Conservation (phyloP, 2,113 vertebrate genomes). For the Panthera tigris region DNA sequence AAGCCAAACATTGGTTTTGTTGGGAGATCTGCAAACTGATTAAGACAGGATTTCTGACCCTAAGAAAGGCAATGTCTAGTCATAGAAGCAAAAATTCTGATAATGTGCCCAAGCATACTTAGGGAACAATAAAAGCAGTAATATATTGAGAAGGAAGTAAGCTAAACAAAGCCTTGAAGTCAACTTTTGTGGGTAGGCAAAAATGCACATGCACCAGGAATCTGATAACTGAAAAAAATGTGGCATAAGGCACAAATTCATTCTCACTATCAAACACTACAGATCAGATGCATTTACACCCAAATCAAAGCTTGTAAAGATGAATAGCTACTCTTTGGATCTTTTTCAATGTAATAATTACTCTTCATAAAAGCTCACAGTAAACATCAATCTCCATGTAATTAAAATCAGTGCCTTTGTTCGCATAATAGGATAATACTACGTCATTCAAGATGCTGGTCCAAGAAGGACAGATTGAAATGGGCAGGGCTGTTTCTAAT, state of each 20-base stretch:
- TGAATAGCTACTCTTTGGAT: slow-evolving; percentile 22
- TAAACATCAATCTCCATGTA: slow-evolving; percentile 57
- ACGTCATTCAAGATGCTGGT: background rate
- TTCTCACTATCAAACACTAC: background rate
- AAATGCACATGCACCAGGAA: background rate
- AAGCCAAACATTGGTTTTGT: background rate
- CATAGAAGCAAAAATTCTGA: background rate
- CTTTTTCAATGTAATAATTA: slow-evolving; percentile 50
- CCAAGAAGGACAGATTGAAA: slow-evolving; percentile 22
- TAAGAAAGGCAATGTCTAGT: background rate
- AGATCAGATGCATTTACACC: slow-evolving; percentile 36
- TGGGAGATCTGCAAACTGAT: background rate
- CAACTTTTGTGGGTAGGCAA: background rate
- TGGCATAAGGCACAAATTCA: background rate
- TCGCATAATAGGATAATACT: slow-evolving; percentile 11
- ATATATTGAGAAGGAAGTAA: background rate
- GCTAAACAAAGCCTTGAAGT: background rate
- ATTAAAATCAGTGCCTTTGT: slow-evolving; percentile 64
- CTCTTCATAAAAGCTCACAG: slow-evolving; percentile 41
- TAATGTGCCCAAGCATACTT: background rate
- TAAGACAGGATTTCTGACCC: background rate
- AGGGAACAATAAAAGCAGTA: background rate
- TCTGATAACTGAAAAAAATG: background rate
- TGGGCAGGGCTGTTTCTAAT: background rate
- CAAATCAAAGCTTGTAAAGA: slow-evolving; percentile 43